phyloP scores from a whole-genome alignment of 2,113 vertebrate genomes.

The Notechis scutatus region DNA sequence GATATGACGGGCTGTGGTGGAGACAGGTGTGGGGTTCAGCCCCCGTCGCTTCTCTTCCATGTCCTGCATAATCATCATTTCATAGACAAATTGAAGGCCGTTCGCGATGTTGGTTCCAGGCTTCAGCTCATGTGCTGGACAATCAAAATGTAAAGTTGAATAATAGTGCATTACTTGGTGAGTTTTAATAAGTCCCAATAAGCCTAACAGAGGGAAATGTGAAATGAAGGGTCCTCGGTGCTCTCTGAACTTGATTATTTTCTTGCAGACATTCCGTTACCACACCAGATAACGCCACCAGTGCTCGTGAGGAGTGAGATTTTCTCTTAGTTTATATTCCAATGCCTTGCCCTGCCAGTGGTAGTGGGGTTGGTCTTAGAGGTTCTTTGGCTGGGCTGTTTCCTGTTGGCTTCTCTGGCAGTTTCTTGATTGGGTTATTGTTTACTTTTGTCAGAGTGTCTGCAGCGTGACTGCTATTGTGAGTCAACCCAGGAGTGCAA shows the following conservation, averaged over 20 bases:
- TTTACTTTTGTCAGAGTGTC: background rate
- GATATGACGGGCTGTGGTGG: conserved; percentile 71
- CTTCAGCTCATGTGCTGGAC: conserved; percentile 67
- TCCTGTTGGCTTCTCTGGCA: background rate
- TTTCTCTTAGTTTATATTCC: background rate
- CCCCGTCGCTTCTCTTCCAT: background rate
- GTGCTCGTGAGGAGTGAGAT: background rate
- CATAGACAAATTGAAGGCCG: conserved; percentile 63
- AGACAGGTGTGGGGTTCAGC: background rate
- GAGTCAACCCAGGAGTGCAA: too few species aligned
- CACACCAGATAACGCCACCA: background rate
- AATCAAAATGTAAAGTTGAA: background rate
- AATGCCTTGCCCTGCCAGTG: too few species aligned
- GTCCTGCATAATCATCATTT: conserved; percentile 58
- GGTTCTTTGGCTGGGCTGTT: background rate
- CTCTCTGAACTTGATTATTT: background rate
- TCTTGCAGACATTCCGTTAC: background rate
- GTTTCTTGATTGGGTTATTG: background rate
- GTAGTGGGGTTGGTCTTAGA: background rate
- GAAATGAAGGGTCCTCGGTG: background rate
- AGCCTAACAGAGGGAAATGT: background rate
- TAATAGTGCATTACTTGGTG: background rate
- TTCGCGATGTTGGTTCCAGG: conserved; percentile 76
- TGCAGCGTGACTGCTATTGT: too few species aligned
- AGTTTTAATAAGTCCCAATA: background rate